Evolutionary conservation across 2,797 vertebrate genomes (phyloP), one percentile per base, ranked within the genome.

Genomic region (Lindbergichthys nudifrons): DNA sequence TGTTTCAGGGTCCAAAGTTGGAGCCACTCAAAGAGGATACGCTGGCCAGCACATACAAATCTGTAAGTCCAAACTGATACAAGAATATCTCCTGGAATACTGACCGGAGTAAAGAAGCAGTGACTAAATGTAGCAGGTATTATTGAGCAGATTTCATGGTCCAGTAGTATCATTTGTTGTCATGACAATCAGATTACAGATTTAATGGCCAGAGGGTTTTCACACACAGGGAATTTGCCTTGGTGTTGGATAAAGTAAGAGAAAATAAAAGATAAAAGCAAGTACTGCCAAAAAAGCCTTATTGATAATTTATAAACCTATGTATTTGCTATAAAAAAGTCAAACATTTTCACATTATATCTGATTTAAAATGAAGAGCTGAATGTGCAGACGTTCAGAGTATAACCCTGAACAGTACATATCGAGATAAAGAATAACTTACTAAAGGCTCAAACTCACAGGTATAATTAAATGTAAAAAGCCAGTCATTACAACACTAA

Each of bases 11-110:
- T 92, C 97, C 97, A 0, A 95, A 94, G 73, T 80, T 99, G 93
- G 97, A 99, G 90, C 97, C 97, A 0, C 86, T 96, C 62, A 96
- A 95, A 57, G 96, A 96, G 79, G 96, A 97, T 51, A 86, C 90
- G 0, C 71, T 95, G 81, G 85, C 93, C 70, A 84, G 93, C 90
- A 94, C 95, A 39, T 95, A 93, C 52, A 92, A 94, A 74, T 96
- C 95, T 70, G 98, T 98, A 81, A 97, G 97, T 95, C 56, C 5
- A 9, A 43, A 53, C 14, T 43, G 5, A 48, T 23, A 46, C 2
- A 16, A 58, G 9, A 11, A 36, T 7, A 36, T 46, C 10, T 23
- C 10, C 63, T 54, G 36, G 3, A 65, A 52, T 11, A 19, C 36
- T 21, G 3, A 21, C 23, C 36, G 48, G 5, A 52, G 19, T 50